phyloP scores from a whole-genome alignment of 2,888 invertebrate genomes.

The Xestia sexstrigata region DNA sequence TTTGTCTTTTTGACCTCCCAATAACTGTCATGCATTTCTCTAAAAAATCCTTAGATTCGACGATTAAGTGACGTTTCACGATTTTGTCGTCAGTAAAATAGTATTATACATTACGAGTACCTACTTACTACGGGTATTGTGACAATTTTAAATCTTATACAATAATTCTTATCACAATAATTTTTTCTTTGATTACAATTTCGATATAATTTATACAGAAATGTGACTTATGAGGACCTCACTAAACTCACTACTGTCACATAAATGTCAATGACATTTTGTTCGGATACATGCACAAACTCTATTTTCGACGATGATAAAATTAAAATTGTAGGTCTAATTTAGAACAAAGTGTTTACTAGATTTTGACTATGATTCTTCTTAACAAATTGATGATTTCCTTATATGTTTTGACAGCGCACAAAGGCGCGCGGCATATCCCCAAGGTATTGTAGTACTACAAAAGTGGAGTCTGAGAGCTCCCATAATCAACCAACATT shows the following conservation, averaged over 20 bases:
- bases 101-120: background rate
- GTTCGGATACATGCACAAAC: slow-evolving; percentile 46
- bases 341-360: background rate
- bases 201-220: slow-evolving; percentile 23
- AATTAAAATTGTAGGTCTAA: background rate
- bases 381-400: background rate
- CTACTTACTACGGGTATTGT: background rate
- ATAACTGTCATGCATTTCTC: background rate
- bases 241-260: slow-evolving; percentile 37
- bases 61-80: background rate
- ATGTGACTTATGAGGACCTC: background rate
- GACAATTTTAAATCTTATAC: background rate
- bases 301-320: background rate
- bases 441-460: background rate
- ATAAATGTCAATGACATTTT: slow-evolving; percentile 47
- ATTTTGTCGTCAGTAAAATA: background rate
- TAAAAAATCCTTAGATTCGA: background rate
- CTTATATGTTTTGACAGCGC: background rate
- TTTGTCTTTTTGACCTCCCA: background rate
- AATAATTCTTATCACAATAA: background rate
- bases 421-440: background rate
- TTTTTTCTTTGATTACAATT: background rate
- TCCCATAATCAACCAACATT: background rate
- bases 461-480: background rate
- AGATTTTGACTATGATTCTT: background rate